Evolutionary conservation across 2,113 vertebrate genomes (phyloP).

Genomic region (Ranitomeya imitator): DNA sequence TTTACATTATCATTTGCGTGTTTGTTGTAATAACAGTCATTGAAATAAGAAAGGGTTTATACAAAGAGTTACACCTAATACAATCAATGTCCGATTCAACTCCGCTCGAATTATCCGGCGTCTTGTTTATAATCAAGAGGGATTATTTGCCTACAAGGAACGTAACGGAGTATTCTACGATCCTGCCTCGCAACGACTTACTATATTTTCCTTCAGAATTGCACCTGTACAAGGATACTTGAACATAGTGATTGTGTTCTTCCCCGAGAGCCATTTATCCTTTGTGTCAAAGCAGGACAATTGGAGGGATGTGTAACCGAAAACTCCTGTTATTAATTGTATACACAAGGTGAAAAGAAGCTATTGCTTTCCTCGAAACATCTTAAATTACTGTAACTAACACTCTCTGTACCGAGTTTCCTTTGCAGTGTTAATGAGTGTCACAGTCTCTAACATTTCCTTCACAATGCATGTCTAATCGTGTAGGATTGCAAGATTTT

Average conservation of each 20-base stretch:
- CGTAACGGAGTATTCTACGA: constrained; percentile 21
- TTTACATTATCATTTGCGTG: constrained; percentile 31
- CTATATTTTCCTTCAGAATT: constrained; percentile 13
- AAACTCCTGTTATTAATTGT: constrained; percentile 63
- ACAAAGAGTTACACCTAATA: constrained; percentile 18
- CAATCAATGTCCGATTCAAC: constrained; percentile 24
- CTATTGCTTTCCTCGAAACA: constrained; percentile 61
- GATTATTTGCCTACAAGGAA: constrained; percentile 37
- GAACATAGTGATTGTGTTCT: constrained; percentile 58
- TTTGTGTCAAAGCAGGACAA: constrained; percentile 62
- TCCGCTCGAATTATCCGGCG: not conserved
- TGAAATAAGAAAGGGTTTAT: constrained; percentile 1
- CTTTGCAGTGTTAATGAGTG: constrained; percentile 64
- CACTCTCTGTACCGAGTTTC: constrained; percentile 58
- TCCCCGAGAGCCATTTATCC: constrained; percentile 54
- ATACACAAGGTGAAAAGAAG: constrained; percentile 62
- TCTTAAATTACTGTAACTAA: constrained; percentile 67
- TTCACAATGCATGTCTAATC: constrained; percentile 45
- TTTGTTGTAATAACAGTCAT: constrained; percentile 11
- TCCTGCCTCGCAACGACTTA: constrained; percentile 15
- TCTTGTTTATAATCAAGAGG: constrained; percentile 35
- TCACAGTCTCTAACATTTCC: constrained; percentile 57
- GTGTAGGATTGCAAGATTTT: constrained; percentile 13
- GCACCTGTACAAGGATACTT: constrained; percentile 39
- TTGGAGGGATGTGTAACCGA: constrained; percentile 61